Percentiles rank a stretch among this genome's conserved stretches.
Conservation (phyloP, 2,113 vertebrate genomes). For the Suncus etruscus region DNA sequence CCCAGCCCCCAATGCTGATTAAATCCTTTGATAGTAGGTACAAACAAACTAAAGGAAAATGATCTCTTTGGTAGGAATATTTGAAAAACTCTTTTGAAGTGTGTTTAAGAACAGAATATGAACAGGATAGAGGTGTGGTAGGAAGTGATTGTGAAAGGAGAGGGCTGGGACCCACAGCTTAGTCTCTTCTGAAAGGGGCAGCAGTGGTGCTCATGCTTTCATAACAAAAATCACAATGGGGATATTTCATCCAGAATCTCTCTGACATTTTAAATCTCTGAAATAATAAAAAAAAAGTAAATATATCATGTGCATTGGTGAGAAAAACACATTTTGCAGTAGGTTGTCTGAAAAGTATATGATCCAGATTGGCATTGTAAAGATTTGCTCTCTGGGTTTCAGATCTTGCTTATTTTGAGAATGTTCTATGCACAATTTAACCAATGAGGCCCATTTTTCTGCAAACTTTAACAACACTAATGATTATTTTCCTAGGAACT, state of each 20-base stretch:
- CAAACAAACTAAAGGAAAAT: constrained; percentile 41
- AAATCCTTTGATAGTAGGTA: constrained; percentile 66
- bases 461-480: too few relatives aligned
- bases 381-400: constrained; percentile 66
- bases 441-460: too few relatives aligned
- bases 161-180: constrained; percentile 58
- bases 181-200: constrained; percentile 52
- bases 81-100: constrained; percentile 81
- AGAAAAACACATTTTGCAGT: constrained; percentile 64
- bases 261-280: constrained; percentile 74
- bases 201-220: constrained; percentile 61
- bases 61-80: constrained; percentile 72
- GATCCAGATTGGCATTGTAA: constrained; percentile 6
- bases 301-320: constrained; percentile 69
- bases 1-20: constrained; percentile 47
- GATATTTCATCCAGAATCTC: constrained; percentile 78
- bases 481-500: too few relatives aligned
- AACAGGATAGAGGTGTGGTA: constrained; percentile 71
- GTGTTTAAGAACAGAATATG: constrained; percentile 77
- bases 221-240: constrained; percentile 73
- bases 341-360: constrained; percentile 78
- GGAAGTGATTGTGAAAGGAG: constrained; percentile 60
- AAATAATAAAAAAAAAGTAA: constrained; percentile 83
- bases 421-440: too few relatives aligned
- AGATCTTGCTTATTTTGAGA: constrained; percentile 28